Evolutionary conservation across 2,888 invertebrate genomes (phyloP), one percentile per base, ranked within the genome.

Genomic region (Crossocerus cetratus): DNA sequence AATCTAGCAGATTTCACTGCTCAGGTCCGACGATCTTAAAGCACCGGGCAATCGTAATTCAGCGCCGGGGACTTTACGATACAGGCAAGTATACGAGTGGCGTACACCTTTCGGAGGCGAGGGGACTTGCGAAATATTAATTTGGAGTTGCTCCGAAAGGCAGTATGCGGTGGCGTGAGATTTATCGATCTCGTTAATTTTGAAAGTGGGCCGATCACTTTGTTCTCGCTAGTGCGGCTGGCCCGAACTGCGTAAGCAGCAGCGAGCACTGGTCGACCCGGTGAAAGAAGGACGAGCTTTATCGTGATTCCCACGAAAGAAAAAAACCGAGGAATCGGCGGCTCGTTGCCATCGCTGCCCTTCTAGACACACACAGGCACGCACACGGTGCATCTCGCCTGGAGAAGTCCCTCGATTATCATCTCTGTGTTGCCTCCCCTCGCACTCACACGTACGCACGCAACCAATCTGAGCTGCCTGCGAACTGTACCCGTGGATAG

Each of bases 291-390:
- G 58, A 69, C 53, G 23, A 75, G 59, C 61, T 22, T 43, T 55
- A 67, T 65, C 32, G 57, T 21, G 45, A 74, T 74, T 74, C 78
- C 74, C 77, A 78, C 72, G 78, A 74, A 69, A 22, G 67, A 67
- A 63, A 74, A 77, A 78, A 65, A 65, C 64, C 59, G n/a, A 43
- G 56, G 65, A 64, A 74, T 72, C 76, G 71, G 32, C 32, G 8
- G 76, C 72, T 78, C 74, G 74, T 74, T 74, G 74, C 74, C 69
- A 78, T 77, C 77, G 63, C 56, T 57, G 65, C 54, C 32, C 32
- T 32, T 32, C 32, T 49, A 45, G 22, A 67, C 43, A 59, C 56
- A 61, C n/a, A n/a, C n/a, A n/a, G n/a, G 16, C 49, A n/a, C 14
- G 0, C 49, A 49, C n/a, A 16, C 4, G 43, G 13, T 4, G 13